Conservation (phyloP, 2,797 vertebrate species). For the Carapus acus region DNA sequence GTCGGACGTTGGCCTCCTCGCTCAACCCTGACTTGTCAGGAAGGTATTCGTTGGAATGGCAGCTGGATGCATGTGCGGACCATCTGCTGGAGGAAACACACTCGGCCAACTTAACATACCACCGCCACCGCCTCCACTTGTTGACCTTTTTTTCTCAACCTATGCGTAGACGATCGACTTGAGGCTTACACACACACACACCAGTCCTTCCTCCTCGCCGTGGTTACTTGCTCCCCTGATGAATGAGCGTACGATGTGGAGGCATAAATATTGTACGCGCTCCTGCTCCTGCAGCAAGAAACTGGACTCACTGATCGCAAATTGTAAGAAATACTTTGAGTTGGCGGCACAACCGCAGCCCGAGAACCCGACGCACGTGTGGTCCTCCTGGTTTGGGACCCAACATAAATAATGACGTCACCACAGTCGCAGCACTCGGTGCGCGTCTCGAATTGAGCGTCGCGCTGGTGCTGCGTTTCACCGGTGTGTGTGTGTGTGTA, state of each 20-base stretch:
- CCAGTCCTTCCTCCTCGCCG: too few species aligned
- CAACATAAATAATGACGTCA: conserved; percentile 58
- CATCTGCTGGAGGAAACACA: conserved; percentile 67
- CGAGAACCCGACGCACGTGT: conserved; percentile 35
- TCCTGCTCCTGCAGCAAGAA: too few species aligned
- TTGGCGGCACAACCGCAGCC: conserved; percentile 25
- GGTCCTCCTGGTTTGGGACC: conserved; percentile 38
- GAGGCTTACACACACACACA: conserved; percentile 37
- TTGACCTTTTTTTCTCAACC: conserved; percentile 48
- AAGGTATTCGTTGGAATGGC: conserved; percentile 55
- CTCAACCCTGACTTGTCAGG: conserved; percentile 64
- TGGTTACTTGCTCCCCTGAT: too few species aligned
- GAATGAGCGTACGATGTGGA: conserved; percentile 34
- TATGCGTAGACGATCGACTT: conserved; percentile 43
- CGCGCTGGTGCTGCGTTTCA: conserved; percentile 15
- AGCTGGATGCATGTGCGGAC: conserved; percentile 65
- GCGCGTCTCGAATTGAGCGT: conserved; percentile 34
- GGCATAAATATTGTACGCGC: too few species aligned
- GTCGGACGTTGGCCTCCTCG: conserved; percentile 48
- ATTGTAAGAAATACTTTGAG: conserved; percentile 28
- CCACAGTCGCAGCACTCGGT: conserved; percentile 27
- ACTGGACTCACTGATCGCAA: conserved; percentile 25
- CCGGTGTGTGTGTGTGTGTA: conserved; percentile 37
- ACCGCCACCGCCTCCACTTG: conserved; percentile 53
- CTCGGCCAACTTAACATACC: conserved; percentile 65